Conservation (phyloP, 2,113 vertebrate species). For the Catharus fuscescens region DNA sequence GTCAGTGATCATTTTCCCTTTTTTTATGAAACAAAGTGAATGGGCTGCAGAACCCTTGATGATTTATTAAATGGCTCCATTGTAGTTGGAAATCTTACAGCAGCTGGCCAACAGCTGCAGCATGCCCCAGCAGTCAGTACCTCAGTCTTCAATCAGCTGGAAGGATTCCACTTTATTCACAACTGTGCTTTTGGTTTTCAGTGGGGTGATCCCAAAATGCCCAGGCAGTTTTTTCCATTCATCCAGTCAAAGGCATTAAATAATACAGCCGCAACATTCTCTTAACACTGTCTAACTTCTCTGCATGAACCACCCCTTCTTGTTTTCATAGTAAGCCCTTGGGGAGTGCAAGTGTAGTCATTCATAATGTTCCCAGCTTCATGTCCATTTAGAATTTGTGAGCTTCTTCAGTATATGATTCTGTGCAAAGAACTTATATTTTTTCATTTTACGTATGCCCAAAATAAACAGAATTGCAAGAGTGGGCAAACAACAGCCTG, state of each 20-base stretch:
- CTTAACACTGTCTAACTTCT: neutral
- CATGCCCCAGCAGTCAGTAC: neutral
- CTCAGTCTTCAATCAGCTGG: neutral
- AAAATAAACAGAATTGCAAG: neutral
- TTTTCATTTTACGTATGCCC: neutral
- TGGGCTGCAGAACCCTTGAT: conserved; percentile 13
- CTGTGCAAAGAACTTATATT: neutral
- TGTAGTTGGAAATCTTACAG: neutral
- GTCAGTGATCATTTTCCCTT: neutral
- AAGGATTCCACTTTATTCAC: conserved; percentile 26
- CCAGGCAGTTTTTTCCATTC: neutral
- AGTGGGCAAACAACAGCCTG: neutral
- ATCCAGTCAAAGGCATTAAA: neutral
- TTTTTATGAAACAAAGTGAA: neutral
- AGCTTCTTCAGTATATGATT: neutral
- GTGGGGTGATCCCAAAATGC: conserved; percentile 1
- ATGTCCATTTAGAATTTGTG: neutral
- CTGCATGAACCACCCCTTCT: neutral
- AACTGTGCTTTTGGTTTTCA: conserved; percentile 14
- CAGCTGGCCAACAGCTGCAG: conserved; percentile 63
- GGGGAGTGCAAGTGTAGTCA: neutral
- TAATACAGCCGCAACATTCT: neutral
- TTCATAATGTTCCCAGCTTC: neutral
- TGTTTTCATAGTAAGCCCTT: neutral
- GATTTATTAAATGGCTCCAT: conserved; percentile 47